A percentile compares a stretch with the other conserved stretches of the same genome.
phyloP scores from a whole-genome alignment of 2,888 invertebrate genomes.

The Nephrotoma guestfalica region DNA sequence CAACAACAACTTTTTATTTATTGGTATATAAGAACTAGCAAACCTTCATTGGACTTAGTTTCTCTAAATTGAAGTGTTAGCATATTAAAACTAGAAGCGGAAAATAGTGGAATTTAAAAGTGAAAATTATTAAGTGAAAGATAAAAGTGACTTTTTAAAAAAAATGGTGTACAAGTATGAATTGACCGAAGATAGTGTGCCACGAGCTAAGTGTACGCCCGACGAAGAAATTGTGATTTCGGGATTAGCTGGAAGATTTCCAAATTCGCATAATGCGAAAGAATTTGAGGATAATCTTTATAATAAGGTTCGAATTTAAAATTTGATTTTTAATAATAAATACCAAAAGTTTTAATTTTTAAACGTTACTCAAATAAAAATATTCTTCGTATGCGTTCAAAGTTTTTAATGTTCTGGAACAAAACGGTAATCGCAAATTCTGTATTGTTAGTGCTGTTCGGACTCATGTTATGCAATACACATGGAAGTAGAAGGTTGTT shows the following conservation, averaged over 20 bases:
- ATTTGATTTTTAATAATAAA: no score
- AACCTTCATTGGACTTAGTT: not conserved
- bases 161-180: not conserved
- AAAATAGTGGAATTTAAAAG: no score
- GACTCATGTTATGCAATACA: no score
- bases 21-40: not conserved
- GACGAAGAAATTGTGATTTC: slow-evolving; percentile 41
- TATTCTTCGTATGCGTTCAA: no score
- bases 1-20: not conserved
- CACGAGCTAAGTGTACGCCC: slow-evolving; percentile 13
- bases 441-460: no score
- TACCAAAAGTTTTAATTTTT: slow-evolving; percentile 13
- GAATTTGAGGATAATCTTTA: slow-evolving; percentile 48
- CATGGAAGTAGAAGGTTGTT: no score
- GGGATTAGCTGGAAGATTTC: slow-evolving; percentile 46
- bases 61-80: not conserved
- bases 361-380: no score
- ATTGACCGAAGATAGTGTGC: not conserved
- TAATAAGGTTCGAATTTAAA: slow-evolving; percentile 31
- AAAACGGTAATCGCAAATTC: no score
- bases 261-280: slow-evolving; percentile 45
- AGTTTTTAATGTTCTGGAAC: no score
- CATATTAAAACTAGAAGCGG: no score
- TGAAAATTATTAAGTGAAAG: not conserved
- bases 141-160: not conserved